A percentile compares a stretch with the other conserved stretches of the same genome.
phyloP scores from a whole-genome alignment of 2,113 vertebrate species.

The Leiothrix lutea region DNA sequence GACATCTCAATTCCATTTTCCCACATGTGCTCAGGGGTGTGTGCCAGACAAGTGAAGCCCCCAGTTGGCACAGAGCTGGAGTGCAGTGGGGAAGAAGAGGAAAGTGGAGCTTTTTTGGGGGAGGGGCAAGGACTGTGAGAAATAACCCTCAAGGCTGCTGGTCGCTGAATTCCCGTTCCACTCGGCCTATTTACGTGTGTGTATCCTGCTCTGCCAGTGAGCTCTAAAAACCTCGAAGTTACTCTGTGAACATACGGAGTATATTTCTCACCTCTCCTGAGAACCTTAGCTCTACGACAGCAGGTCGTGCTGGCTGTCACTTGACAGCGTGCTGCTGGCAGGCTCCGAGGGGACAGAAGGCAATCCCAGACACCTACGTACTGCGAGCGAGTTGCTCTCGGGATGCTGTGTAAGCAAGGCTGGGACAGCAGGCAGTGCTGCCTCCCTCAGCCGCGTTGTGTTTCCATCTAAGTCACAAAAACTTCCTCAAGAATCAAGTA shows the following conservation, averaged over 20 bases:
- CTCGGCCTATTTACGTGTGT: accelerated
- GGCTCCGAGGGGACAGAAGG: not conserved
- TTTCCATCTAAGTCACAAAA: not conserved
- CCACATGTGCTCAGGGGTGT: not conserved
- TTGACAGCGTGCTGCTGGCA: constrained; percentile 12
- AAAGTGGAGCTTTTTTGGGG: not conserved
- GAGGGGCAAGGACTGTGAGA: not conserved
- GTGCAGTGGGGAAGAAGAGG: not conserved
- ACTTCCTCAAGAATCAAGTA: not conserved
- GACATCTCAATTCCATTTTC: not conserved
- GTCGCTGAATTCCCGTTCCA: not conserved
- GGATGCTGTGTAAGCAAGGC: not conserved
- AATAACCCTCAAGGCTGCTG: not conserved
- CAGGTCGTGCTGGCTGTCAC: constrained; percentile 29
- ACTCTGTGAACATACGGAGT: not conserved
- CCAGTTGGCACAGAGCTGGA: not conserved
- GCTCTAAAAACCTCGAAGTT: not conserved
- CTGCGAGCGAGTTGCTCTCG: accelerated
- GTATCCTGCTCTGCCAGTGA: accelerated
- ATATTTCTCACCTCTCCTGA: constrained; percentile 13
- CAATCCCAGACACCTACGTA: not conserved
- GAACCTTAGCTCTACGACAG: not conserved
- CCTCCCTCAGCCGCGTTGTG: not conserved
- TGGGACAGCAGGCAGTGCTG: not conserved
- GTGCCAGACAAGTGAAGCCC: not conserved